Evolutionary conservation across 53 echinoderm and acorn worm genomes (phyloP), one percentile per base, ranked within the genome.

Genomic region (Hippasteria phrygiana): DNA sequence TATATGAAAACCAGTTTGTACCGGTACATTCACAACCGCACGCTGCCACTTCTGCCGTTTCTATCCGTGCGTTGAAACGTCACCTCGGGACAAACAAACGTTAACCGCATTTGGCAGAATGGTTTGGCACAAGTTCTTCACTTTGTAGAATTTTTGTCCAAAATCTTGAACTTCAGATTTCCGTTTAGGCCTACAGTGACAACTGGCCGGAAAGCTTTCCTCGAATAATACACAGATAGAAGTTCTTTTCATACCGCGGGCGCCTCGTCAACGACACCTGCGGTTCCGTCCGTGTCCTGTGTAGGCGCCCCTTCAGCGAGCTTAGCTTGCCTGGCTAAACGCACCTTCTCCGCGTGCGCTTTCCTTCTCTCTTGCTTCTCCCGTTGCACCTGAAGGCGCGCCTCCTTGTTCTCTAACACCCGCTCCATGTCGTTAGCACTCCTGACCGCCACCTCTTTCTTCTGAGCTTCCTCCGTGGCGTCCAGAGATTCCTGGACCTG

Each of bases 291-390:
- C 0, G 46, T 78, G 0, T 91, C 92, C 45, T 70, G 79, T 8
- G 75, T 72, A 0, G 89, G 89, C 2, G 55, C 75, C 13, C 82
- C 75, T 43, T 91, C 95, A 16, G 94, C 93, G 67, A 88, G 90
- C 83, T 95, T 76, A 26, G 94, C 95, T 17, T 94, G 79, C 72
- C 93, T 94, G 10, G 92, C 93, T 16, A 64, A 95, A 55, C 98
- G 74, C 3, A 98, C 98, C 70, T 89, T 94, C 72, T 94, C 98
- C 0, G 98, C 98, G 70, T 93, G 98, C 31, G 62, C 54, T 74
- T 93, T 94, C 80, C 93, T 94, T 59, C 91, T 74, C 75, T 98
- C 92, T 18, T 93, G 43, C 77, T 91, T 94, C 75, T 93, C 93
- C 55, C 74, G 79, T 46, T 91, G 46, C 3, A 89, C 92, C 45